Percentiles rank a stretch among this genome's conserved stretches.
Evolutionary conservation across 2,797 vertebrate genomes (phyloP).

Genomic region (Cossypha heuglini): DNA sequence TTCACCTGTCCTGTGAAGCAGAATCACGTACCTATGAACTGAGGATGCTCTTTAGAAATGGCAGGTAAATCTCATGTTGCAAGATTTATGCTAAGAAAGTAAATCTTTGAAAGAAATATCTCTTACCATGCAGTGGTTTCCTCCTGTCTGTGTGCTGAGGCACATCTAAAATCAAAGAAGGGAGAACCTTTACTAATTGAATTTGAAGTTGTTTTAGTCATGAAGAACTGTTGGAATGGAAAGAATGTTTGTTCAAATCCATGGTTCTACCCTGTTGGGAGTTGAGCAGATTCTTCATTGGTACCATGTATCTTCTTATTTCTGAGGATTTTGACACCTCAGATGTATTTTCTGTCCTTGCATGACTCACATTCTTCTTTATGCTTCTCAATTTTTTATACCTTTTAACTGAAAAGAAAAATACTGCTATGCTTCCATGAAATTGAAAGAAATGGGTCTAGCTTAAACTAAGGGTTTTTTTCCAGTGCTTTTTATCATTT

Average conservation of each 20-base stretch:
- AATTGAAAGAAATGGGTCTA: background rate
- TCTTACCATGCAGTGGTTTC: background rate
- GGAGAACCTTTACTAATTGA: background rate
- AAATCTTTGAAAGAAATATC: background rate
- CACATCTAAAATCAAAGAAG: background rate
- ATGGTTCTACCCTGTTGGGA: fast-evolving
- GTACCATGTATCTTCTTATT: background rate
- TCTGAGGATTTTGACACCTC: background rate
- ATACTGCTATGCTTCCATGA: background rate
- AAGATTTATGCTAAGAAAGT: background rate
- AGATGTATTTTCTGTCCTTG: background rate
- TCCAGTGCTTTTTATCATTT: background rate
- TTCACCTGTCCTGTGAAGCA: background rate
- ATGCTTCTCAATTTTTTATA: background rate
- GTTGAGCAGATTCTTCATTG: background rate
- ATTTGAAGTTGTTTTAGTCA: background rate
- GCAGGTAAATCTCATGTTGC: background rate
- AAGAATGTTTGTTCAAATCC: background rate
- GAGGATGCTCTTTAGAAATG: background rate
- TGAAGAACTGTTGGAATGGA: background rate
- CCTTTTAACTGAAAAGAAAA: background rate
- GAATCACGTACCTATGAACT: background rate
- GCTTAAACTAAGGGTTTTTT: background rate
- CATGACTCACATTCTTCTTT: background rate
- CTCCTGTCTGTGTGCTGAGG: background rate